These are phyloP conservation scores for Leptobrachium leishanense DNA, from an alignment of 2,113 vertebrate species.

Conservation along the genomic window DNA sequence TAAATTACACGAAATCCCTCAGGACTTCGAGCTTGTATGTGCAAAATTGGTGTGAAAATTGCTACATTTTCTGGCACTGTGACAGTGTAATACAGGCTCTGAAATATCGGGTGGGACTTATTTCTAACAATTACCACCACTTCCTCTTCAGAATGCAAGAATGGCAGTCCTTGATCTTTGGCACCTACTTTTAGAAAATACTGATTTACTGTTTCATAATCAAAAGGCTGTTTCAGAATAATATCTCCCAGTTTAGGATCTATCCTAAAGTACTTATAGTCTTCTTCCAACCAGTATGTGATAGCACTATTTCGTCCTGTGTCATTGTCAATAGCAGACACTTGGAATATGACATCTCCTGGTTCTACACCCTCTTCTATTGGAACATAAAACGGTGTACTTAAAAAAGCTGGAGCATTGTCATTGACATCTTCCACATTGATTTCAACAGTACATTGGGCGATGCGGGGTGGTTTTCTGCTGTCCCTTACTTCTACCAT, in stretches of 20 bases:
- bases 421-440: slow-evolving; percentile 89
- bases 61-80: slow-evolving; percentile 89
- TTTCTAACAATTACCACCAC: slow-evolving; percentile 88
- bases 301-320: slow-evolving; percentile 78
- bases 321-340: slow-evolving; percentile 82
- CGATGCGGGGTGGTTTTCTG: slow-evolving; percentile 76
- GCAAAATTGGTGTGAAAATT: slow-evolving; percentile 85
- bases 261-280: slow-evolving; percentile 86
- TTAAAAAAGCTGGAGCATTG: slow-evolving; percentile 81
- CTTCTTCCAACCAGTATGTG: slow-evolving; percentile 80
- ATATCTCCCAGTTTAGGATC: slow-evolving; percentile 89
- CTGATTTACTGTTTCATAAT: slow-evolving; percentile 87
- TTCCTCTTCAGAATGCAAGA: slow-evolving; percentile 70
- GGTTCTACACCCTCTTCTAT: slow-evolving; percentile 86
- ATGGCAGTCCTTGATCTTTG: slow-evolving; percentile 77
- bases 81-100: slow-evolving; percentile 85
- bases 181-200: slow-evolving; percentile 84
- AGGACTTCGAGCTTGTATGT: slow-evolving; percentile 91
- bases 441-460: slow-evolving; percentile 78
- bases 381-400: slow-evolving; percentile 80
- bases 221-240: slow-evolving; percentile 84
- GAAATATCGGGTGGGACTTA: slow-evolving; percentile 90
- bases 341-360: slow-evolving; percentile 91
- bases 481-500: slow-evolving; percentile 82
- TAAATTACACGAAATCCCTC: slow-evolving; percentile 94